Evolutionary conservation across 2,888 invertebrate species (phyloP).

Genomic region (Sturmia bella): DNA sequence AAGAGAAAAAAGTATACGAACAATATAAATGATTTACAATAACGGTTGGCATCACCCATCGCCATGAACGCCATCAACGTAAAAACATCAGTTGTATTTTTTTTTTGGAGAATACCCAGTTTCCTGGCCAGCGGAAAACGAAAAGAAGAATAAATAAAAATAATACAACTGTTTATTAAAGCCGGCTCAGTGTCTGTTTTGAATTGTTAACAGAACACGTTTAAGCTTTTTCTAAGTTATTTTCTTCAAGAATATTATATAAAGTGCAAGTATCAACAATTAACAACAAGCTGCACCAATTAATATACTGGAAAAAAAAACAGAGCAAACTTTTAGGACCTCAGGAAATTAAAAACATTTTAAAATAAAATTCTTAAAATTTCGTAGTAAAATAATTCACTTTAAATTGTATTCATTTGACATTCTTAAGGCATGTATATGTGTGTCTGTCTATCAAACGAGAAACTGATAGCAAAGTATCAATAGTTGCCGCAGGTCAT

Average conservation of each 20-base stretch:
- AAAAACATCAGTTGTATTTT: not conserved
- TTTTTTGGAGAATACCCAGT: slow-evolving; percentile 8
- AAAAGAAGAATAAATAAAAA: slow-evolving; percentile 4
- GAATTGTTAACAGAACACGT: slow-evolving; percentile 41
- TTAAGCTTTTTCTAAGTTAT: not conserved
- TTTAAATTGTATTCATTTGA: no score
- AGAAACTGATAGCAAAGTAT: no score
- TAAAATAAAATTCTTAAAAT: not conserved
- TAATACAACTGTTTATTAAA: slow-evolving; percentile 10
- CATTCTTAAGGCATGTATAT: no score
- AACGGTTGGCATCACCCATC: slow-evolving; percentile 7
- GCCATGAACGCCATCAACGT: slow-evolving; percentile 1
- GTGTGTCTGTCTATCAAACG: no score
- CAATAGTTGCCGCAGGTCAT: no score
- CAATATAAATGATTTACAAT: slow-evolving; percentile 41
- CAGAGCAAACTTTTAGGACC: not conserved
- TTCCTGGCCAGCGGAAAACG: slow-evolving; percentile 43
- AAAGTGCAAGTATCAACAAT: not conserved
- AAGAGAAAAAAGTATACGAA: not conserved
- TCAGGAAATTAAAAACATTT: not conserved
- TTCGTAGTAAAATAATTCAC: no score
- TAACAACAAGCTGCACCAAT: not conserved
- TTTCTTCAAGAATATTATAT: slow-evolving; percentile 3
- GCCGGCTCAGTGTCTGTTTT: slow-evolving; percentile 38
- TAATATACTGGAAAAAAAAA: slow-evolving; percentile 3